Evolutionary conservation across 1,140 invertebrate species (phyloP).

Genomic region (Dendroctonus valens): DNA sequence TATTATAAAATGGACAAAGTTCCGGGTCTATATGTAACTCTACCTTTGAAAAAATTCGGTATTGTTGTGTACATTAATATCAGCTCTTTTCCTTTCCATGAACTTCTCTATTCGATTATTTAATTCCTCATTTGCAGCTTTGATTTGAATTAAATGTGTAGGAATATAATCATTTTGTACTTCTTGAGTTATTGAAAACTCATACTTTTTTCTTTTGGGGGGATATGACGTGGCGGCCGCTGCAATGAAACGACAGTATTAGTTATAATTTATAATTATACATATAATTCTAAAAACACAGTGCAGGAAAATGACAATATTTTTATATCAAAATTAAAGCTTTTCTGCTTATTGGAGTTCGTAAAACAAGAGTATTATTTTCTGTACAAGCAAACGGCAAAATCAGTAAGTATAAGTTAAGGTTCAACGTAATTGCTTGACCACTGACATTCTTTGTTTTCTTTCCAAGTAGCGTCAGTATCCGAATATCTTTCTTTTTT

Average conservation of each 20-base stretch:
- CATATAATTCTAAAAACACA: conserved; percentile 9
- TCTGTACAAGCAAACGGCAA: neutral
- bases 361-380: neutral
- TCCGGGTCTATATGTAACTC: neutral
- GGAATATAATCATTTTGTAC: conserved; percentile 49
- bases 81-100: conserved; percentile 61
- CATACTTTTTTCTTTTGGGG: conserved; percentile 35
- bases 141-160: conserved; percentile 59
- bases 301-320: too few species aligned
- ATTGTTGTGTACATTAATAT: conserved; percentile 65
- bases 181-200: conserved; percentile 40
- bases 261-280: too few species aligned
- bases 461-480: conserved; percentile 65
- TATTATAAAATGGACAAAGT: neutral
- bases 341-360: too few species aligned
- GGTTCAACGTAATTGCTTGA: conserved; percentile 42
- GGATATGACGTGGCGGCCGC: conserved; percentile 20
- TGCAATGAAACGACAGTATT: conserved; percentile 24
- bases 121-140: conserved; percentile 58
- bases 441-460: conserved; percentile 79
- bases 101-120: conserved; percentile 63
- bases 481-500: conserved; percentile 90
- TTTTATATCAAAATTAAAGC: too few species aligned
- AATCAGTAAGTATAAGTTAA: conserved; percentile 3
- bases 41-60: conserved; percentile 61